A percentile compares a stretch with the other conserved stretches of the same genome.
Evolutionary conservation across 2,888 invertebrate species (phyloP).

Genomic region (Scaeva pyrastri): DNA sequence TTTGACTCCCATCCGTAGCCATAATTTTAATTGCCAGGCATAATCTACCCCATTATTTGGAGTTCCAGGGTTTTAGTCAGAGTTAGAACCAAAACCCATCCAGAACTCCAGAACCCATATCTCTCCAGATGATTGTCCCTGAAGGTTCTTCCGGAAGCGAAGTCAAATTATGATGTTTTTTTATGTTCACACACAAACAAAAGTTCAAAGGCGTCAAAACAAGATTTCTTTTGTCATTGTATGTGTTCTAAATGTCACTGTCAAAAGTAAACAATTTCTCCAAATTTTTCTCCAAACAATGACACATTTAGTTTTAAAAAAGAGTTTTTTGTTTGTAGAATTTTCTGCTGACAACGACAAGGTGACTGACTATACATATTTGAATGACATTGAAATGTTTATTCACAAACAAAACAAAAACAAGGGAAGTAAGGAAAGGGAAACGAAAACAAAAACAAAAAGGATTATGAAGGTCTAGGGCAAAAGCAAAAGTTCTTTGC

Average conservation of each 20-base stretch:
- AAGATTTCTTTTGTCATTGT: background rate
- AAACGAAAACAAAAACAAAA: background rate
- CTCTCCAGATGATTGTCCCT: background rate
- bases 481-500: background rate
- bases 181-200: background rate
- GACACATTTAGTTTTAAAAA: background rate
- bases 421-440: no score
- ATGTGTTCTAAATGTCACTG: background rate
- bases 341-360: background rate
- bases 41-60: slow-evolving; percentile 1
- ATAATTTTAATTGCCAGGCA: slow-evolving; percentile 2
- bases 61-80: background rate
- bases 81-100: no score
- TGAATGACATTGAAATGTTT: slow-evolving; percentile 18
- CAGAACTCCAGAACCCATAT: no score
- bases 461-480: slow-evolving; percentile 15
- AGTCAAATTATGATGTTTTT: background rate
- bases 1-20: slow-evolving; percentile 1
- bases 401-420: background rate
- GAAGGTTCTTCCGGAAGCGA: background rate
- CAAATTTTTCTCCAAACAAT: background rate
- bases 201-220: slow-evolving; percentile 9
- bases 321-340: background rate
- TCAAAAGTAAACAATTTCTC: background rate
- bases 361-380: background rate